Conservation (phyloP, 2,113 vertebrate species). For the Microcebus lehilahytsara region DNA sequence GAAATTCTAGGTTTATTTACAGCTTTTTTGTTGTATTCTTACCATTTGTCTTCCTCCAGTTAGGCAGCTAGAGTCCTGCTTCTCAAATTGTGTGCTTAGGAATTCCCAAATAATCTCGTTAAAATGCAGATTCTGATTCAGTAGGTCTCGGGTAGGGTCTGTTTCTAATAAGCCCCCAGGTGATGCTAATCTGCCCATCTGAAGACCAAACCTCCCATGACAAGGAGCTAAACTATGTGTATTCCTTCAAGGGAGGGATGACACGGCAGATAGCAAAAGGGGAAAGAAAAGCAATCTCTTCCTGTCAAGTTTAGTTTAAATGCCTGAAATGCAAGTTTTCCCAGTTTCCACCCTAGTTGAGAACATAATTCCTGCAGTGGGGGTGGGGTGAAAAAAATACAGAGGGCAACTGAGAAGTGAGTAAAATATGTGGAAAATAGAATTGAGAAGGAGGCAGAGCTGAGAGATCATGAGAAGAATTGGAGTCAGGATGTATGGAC, state of each 20-base stretch:
- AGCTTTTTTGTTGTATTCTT: neutral
- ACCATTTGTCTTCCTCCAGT: neutral
- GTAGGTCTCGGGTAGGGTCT: neutral
- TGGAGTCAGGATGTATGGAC: no score
- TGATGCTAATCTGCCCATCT: neutral
- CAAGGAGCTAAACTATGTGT: neutral
- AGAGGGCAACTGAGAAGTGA: neutral
- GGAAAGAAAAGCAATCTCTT: neutral
- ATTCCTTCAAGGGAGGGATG: neutral
- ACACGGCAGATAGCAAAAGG: fast-evolving
- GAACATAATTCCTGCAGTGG: neutral
- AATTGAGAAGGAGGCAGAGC: neutral
- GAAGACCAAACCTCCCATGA: neutral
- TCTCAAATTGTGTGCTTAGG: neutral
- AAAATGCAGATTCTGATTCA: neutral
- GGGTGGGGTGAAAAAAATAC: neutral
- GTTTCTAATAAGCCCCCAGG: no score
- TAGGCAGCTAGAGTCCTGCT: neutral
- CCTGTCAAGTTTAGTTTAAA: neutral
- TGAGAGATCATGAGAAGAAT: neutral
- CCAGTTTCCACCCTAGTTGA: neutral
- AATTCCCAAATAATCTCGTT: neutral
- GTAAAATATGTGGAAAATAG: neutral
- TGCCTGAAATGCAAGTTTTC: neutral
- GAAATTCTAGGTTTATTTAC: neutral